Evolutionary conservation across 2,888 invertebrate genomes (phyloP), one percentile per base, ranked within the genome.

Genomic region (Eubasilissa splendida): DNA sequence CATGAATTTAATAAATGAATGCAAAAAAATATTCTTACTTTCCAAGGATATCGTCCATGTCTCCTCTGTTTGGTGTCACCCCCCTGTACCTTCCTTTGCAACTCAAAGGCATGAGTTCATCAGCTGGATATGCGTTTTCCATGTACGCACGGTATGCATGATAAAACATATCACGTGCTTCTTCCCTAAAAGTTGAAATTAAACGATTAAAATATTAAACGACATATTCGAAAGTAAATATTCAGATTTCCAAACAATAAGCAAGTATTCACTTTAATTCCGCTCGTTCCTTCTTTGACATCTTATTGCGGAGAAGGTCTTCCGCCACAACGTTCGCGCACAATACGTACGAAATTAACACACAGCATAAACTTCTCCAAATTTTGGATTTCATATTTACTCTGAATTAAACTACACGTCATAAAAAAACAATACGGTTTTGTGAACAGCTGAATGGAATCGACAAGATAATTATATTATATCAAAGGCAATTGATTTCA

Each of bases 91-190:
- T 91, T 52, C 99, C 99, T 86, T 95, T 94, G 88, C 99, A 99
- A 86, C 96, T 96, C 58, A 99, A 90, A 0, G 99, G 99, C 99
- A 99, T 98, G 84, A 99, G 89, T 89, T 99, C 99, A 90, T 99
- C 99, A 22, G 99, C 99, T 76, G 99, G 99, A 89, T 96, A 99
- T 12, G 99, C 99, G 91, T 98, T 95, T 85, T 96, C 96, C 97
- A 99, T 98, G 86, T 99, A 99, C 1, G 97, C 96, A 86, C 95
- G 92, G 87, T 98, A 99, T 4, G 97, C 98, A 92, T 99, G 99
- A 88, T 97, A 96, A 88, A 99, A 99, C 98, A 99, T 98, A 86
- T 96, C 95, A 80, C 96, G 91, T 12, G 97, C 94, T 89, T 98
- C 96, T 86, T 97, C 96, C 88, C 97, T 97, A 63, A 91, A 90